phyloP scores from a whole-genome alignment of 2,888 invertebrate species.

The Lomographa bimaculata region DNA sequence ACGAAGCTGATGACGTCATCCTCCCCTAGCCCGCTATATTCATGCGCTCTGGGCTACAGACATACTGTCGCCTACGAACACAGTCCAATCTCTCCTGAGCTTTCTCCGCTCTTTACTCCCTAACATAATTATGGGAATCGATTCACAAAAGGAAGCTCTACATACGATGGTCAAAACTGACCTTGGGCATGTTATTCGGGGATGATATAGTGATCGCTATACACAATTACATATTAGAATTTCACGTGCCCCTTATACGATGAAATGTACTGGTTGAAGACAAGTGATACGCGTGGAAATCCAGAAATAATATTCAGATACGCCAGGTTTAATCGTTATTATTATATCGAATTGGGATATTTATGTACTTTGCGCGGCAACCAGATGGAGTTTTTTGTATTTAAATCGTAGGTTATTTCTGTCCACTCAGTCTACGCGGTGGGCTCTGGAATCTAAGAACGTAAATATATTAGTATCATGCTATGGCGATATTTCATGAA shows the following conservation, averaged over 20 bases:
- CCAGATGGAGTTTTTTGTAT: slow-evolving; percentile 22
- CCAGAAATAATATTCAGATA: slow-evolving; percentile 20
- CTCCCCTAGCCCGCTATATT: slow-evolving; percentile 37
- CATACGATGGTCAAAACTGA: slow-evolving; percentile 18
- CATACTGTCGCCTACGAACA: slow-evolving; percentile 44
- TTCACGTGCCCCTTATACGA: slow-evolving; percentile 9
- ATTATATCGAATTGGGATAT: slow-evolving; percentile 8
- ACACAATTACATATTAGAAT: slow-evolving; percentile 3
- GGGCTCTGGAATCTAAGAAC: slow-evolving; percentile 19
- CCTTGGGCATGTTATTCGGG: slow-evolving; percentile 23
- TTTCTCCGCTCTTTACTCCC: slow-evolving; percentile 20
- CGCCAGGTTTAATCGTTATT: slow-evolving; percentile 14
- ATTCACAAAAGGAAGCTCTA: slow-evolving; percentile 26
- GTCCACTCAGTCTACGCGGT: slow-evolving; percentile 24
- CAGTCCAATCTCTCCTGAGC: slow-evolving; percentile 27
- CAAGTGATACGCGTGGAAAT: slow-evolving; percentile 7
- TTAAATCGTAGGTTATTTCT: slow-evolving; percentile 24
- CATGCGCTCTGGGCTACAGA: slow-evolving; percentile 51
- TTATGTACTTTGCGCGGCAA: slow-evolving; percentile 7
- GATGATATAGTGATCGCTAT: slow-evolving; percentile 9
- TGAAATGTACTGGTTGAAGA: slow-evolving; percentile 5
- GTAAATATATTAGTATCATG: slow-evolving; percentile 28
- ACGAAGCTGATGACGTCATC: slow-evolving; percentile 66
- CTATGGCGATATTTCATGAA: slow-evolving; percentile 19
- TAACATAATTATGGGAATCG: slow-evolving; percentile 13